phyloP scores from a whole-genome alignment of 2,113 vertebrate genomes.

The Genyomyrus donnyi region DNA sequence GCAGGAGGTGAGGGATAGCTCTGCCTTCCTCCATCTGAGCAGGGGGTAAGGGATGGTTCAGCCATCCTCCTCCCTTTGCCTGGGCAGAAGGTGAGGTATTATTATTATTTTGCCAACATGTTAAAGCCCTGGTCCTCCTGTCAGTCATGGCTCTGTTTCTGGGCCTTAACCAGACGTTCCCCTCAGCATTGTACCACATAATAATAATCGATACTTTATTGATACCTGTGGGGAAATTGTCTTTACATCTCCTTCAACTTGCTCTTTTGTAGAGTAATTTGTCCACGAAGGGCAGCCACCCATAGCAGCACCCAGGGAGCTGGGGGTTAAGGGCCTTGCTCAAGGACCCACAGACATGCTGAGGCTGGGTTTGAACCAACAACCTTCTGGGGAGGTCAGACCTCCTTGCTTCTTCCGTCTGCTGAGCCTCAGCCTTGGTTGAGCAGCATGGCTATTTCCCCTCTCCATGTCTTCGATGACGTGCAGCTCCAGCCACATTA shows the following conservation, averaged over 20 bases:
- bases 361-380: too few relatives aligned
- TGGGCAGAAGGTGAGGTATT: not conserved
- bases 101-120: constrained; percentile 39
- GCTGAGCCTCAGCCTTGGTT: not conserved
- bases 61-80: not conserved
- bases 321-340: too few relatives aligned
- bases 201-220: not conserved
- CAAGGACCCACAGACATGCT: too few relatives aligned
- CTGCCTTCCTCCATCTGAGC: not conserved
- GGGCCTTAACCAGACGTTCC: constrained; percentile 54
- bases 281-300: too few relatives aligned
- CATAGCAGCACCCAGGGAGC: too few relatives aligned
- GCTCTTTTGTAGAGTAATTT: too few relatives aligned
- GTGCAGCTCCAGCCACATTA: not conserved
- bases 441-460: not conserved
- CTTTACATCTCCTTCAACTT: too few relatives aligned
- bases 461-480: not conserved
- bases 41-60: not conserved
- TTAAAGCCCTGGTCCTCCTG: constrained; percentile 45
- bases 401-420: not conserved
- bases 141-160: constrained; percentile 35
- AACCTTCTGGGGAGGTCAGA: not conserved
- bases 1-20: not conserved
- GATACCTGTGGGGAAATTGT: too few relatives aligned
- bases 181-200: not conserved